These are phyloP conservation scores for Pelmatolapia mariae DNA, from an alignment of 2,113 vertebrate genomes.

Conservation along the genomic window DNA sequence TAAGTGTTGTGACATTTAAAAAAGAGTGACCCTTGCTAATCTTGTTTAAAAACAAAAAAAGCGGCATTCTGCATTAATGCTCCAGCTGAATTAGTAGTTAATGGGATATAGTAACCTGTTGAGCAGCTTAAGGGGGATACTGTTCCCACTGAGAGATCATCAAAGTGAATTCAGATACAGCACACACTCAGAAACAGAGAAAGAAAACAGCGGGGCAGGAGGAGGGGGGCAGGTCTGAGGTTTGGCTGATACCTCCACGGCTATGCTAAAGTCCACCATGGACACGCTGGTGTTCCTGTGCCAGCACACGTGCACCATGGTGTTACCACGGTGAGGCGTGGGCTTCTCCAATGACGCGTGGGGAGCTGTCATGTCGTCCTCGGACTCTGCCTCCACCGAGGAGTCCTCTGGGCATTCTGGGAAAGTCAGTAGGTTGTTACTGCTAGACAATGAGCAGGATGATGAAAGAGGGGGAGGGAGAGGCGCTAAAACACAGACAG, in stretches of 20 bases:
- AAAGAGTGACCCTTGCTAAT: background rate
- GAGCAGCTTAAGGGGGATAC: conserved; percentile 29
- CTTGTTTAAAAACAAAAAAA: background rate
- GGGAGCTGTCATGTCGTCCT: conserved; percentile 86
- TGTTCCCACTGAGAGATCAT: conserved; percentile 37
- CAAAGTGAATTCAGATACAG: conserved; percentile 27
- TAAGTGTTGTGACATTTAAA: background rate
- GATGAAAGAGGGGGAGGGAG: conserved; percentile 17
- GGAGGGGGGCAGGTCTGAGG: conserved; percentile 32
- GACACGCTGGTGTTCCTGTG: conserved; percentile 98
- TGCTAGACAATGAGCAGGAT: conserved; percentile 32
- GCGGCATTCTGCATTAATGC: background rate
- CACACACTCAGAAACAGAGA: conserved; percentile 33
- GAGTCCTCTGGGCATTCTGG: conserved; percentile 89
- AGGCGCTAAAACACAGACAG: conserved; percentile 41
- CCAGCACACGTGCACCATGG: conserved; percentile 99
- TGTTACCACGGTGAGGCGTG: conserved; percentile 92
- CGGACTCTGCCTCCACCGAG: conserved; percentile 87
- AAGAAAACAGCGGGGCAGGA: conserved; percentile 30
- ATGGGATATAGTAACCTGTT: background rate
- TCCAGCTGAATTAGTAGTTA: background rate
- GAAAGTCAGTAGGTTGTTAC: conserved; percentile 71
- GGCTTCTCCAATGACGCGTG: conserved; percentile 86
- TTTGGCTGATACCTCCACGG: conserved; percentile 87
- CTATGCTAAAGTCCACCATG: conserved; percentile 97